phyloP scores from a whole-genome alignment of 2,113 vertebrate species.

The Carassius carassius region DNA sequence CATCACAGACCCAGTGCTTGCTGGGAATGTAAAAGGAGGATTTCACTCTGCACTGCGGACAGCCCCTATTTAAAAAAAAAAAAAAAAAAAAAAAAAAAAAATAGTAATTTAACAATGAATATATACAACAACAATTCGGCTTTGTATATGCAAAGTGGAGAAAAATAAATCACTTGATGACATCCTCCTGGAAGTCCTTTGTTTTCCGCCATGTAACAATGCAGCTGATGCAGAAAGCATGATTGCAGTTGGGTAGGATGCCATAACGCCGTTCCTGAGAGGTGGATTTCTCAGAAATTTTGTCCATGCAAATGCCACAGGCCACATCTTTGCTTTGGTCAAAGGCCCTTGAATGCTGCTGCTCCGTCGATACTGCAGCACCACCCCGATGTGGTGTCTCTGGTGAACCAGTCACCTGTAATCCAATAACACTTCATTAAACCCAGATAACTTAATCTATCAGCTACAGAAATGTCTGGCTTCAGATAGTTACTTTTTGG shows the following conservation, averaged over 20 bases:
- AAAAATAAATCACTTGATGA: slow-evolving; percentile 76
- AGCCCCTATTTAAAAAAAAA: slow-evolving; percentile 72
- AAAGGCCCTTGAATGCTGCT: slow-evolving; percentile 53
- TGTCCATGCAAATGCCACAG: slow-evolving; percentile 93
- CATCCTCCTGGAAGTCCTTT: slow-evolving; percentile 70
- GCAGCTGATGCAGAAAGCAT: slow-evolving; percentile 83
- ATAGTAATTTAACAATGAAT: not conserved
- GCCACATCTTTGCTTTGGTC: slow-evolving; percentile 74
- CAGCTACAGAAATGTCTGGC: not conserved
- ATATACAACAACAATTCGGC: not conserved
- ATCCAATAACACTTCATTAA: not conserved
- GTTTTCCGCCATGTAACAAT: slow-evolving; percentile 84
- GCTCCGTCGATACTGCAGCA: slow-evolving; percentile 50
- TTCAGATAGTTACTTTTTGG: not conserved
- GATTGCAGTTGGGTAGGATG: slow-evolving; percentile 86
- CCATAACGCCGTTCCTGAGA: slow-evolving; percentile 75
- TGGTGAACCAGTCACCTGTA: not conserved
- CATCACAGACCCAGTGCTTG: slow-evolving; percentile 83
- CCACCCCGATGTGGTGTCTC: slow-evolving; percentile 25
- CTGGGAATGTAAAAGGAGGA: slow-evolving; percentile 87
- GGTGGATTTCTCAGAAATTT: slow-evolving; percentile 81
- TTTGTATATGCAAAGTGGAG: not conserved
- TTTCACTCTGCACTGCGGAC: slow-evolving; percentile 85
- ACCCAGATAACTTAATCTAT: not conserved
- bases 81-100: not conserved